Evolutionary conservation across 2,113 vertebrate species (phyloP).

Genomic region (Cinclus mexicanus): DNA sequence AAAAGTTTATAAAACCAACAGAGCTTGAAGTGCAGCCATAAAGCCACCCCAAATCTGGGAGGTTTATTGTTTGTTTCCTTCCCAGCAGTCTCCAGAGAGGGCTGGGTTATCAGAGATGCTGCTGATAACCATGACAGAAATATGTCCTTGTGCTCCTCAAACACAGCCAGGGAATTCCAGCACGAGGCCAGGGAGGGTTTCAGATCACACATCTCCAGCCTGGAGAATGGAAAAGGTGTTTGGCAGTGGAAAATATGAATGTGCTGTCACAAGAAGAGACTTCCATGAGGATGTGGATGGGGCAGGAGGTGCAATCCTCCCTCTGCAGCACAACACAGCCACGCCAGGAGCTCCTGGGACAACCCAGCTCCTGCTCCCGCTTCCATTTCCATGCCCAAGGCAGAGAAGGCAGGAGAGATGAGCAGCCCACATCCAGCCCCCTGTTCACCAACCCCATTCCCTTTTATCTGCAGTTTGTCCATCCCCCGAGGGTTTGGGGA

Average conservation of each 20-base stretch:
- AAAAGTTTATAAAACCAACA: slow-evolving; percentile 69
- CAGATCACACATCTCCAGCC: neutral
- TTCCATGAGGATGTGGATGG: neutral
- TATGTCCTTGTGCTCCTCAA: slow-evolving; percentile 21
- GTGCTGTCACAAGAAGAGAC: neutral
- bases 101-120: slow-evolving; percentile 49
- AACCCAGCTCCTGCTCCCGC: neutral
- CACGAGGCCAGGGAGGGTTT: neutral
- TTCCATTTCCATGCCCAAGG: neutral
- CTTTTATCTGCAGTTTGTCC: neutral
- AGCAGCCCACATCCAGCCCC: neutral
- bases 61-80: slow-evolving; percentile 70
- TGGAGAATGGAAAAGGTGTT: neutral
- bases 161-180: slow-evolving; percentile 5
- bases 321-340: neutral
- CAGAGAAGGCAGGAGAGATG: neutral
- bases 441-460: neutral
- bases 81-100: slow-evolving; percentile 38
- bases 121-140: slow-evolving; percentile 69
- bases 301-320: neutral
- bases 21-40: slow-evolving; percentile 53
- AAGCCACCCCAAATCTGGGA: slow-evolving; percentile 61
- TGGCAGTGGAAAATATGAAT: neutral
- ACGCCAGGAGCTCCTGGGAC: neutral
- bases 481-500: neutral